phyloP scores from a whole-genome alignment of 2,888 invertebrate genomes.

The Agelastica alni region DNA sequence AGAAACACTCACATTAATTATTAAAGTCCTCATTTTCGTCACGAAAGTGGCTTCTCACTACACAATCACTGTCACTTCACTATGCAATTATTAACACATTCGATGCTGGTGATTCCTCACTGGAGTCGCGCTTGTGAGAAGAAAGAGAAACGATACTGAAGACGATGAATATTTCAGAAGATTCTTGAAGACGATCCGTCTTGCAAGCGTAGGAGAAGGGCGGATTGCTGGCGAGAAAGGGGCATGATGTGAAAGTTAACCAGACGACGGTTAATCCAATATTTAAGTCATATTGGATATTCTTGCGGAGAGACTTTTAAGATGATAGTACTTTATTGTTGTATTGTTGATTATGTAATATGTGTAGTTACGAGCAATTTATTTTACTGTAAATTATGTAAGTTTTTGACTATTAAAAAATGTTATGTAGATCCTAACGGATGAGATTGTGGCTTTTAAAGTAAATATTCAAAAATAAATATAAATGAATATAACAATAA shows the following conservation, averaged over 20 bases:
- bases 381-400: background rate
- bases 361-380: background rate
- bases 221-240: conserved; percentile 48
- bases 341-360: conserved; percentile 4
- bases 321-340: conserved; percentile 12
- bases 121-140: conserved; percentile 25
- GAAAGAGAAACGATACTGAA: conserved; percentile 33
- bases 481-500: too few relatives aligned
- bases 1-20: conserved; percentile 35
- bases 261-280: conserved; percentile 23
- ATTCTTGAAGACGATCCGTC: conserved; percentile 32
- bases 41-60: conserved; percentile 14
- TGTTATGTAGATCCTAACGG: too few relatives aligned
- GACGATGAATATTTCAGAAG: conserved; percentile 36
- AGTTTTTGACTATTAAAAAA: too few relatives aligned
- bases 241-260: conserved; percentile 51
- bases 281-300: background rate
- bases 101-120: background rate
- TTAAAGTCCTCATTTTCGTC: conserved; percentile 36
- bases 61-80: conserved; percentile 32
- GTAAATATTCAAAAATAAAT: too few relatives aligned
- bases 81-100: conserved; percentile 26
- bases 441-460: too few relatives aligned
- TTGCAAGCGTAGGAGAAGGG: conserved; percentile 34
- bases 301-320: conserved; percentile 10